Evolutionary conservation across 2,797 vertebrate species (phyloP), one percentile per base, ranked within the genome.

Genomic region (Sebastes paucispinis): DNA sequence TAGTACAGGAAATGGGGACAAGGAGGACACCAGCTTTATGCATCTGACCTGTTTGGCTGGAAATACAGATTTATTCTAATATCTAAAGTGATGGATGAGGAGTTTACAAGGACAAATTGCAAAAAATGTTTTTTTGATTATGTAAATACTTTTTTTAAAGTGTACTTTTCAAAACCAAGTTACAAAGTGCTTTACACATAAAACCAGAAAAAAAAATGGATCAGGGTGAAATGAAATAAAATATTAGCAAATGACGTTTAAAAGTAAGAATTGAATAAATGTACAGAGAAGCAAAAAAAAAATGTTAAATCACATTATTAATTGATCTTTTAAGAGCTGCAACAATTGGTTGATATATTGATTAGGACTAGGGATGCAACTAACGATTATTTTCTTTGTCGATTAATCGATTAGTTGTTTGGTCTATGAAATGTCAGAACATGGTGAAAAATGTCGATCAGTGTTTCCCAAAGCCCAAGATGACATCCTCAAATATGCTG

Each of bases 1-100:
- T 18, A 2, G 22, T 9, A 52, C 29, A n/a, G 8, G 58, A 24
- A 63, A 71, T 22, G 10, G 25, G 25, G 22, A 69, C 16, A 72
- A 84, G 36, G 43, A 70, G 73, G 71, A 65, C 47, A 75, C 8
- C 20, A 64, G 27, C 65, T 58, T 57, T 8, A 64, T 47, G 31
- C n/a, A 36, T 59, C 29, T 58, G 24, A 70, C 34, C 50, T 25
- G 18, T 79, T 60, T 69, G 43, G 13, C 27, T 63, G 47, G 50
- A 18, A 77, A 75, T 16, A 47, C 5, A 22, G 20, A 52, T 59
- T 59, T 63, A 25, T 73, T 62, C 16, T 20, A 50, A 55, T 22
- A 54, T 58, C 75, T 39, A 50, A 64, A 64, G 31, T 31, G 13
- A 58, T 54, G 29, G 36, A 39, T 14, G 12, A 58, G 16, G 8